Evolutionary conservation across 1,140 invertebrate species (phyloP).

Genomic region (Polypedilum pembai): DNA sequence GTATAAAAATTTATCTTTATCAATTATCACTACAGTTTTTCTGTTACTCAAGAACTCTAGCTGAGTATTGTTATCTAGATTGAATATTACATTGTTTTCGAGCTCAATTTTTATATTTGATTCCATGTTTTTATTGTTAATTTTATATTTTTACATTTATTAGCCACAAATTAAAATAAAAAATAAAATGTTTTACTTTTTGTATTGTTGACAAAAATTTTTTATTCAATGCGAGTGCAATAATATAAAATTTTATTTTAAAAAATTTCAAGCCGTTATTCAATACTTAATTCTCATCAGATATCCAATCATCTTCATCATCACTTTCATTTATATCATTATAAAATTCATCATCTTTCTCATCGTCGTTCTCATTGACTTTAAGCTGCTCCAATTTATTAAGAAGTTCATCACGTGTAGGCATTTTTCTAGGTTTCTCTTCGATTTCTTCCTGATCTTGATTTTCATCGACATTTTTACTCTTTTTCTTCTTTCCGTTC

Average conservation of each 20-base stretch:
- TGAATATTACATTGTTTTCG: background rate
- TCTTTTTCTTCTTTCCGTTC: slow-evolving; percentile 41
- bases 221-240: too few species aligned
- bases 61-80: background rate
- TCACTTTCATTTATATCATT: slow-evolving; percentile 34
- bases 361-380: slow-evolving; percentile 36
- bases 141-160: background rate
- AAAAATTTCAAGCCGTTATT: background rate
- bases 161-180: background rate
- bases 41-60: background rate
- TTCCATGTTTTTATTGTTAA: background rate
- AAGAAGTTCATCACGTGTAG: slow-evolving; percentile 39
- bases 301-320: slow-evolving; percentile 32
- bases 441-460: slow-evolving; percentile 30
- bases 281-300: slow-evolving; percentile 29
- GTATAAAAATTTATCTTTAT: background rate
- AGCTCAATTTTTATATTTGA: background rate
- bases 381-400: slow-evolving; percentile 44
- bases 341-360: slow-evolving; percentile 37
- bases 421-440: slow-evolving; percentile 32
- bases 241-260: background rate
- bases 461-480: slow-evolving; percentile 32
- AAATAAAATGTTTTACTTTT: slow-evolving; percentile 3
- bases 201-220: background rate
- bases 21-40: background rate